Evolutionary conservation across 2,888 invertebrate species (phyloP), one percentile per base, ranked within the genome.

Genomic region (Polyommatus icarus): DNA sequence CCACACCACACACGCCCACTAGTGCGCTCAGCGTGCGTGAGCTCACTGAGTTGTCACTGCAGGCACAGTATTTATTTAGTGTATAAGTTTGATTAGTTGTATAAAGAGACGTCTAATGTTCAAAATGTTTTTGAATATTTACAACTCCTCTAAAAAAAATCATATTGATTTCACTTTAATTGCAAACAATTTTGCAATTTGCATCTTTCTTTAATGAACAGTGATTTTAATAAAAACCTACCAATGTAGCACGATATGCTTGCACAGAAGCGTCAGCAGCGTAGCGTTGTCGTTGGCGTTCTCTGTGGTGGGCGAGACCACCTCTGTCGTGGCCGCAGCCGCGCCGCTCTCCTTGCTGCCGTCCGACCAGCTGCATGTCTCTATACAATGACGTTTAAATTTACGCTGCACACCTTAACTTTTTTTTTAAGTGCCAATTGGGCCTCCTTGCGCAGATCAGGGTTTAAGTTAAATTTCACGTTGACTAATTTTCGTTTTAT

Each of bases 291-390:
- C 92, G 78, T 91, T 89, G 57, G 89, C 85, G 0, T 87, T 83
- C 79, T 91, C 90, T 0, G 86, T 78, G 12, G 87, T 82, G 3
- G 86, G 84, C 1, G 84, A 81, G 18, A 84, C 83, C 6, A 84
- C 79, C 0, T 84, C 82, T 0, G 82, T 78, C 7, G 82, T 83
- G 1, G 82, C 76, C 20, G 77, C 78, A 1, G 82, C 84, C 0
- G 83, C 85, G 0, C 83, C 88, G 76, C 87, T 89, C 32, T 93
- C 93, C 78, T 91, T 90, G 78, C 89, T 90, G 32, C 85, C 90
- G 46, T 93, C 93, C 1, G 93, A 91, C 94, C 94, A 94, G 80
- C 90, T 92, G 82, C 89, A 87, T 77, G 84, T 90, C 79, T 94
- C 92, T 88, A 81, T 76, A 61, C 71, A 10, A 75, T 8, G 77